These are phyloP conservation scores for Dexiosoma caninum DNA, from an alignment of 2,888 invertebrate species.

Conservation along the genomic window DNA sequence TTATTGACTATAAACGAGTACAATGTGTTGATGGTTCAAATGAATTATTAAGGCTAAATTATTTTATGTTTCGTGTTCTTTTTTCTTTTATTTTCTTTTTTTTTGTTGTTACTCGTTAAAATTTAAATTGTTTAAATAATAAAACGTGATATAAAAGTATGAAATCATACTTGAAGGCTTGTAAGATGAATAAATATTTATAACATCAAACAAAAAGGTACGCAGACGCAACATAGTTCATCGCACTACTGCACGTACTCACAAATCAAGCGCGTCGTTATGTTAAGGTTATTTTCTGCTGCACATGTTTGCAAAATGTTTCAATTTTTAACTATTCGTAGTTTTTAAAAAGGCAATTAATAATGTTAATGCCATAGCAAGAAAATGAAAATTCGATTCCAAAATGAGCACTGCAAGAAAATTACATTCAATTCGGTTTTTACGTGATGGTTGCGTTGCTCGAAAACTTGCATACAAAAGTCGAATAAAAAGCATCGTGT, in stretches of 20 bases:
- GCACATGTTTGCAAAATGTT: too few species aligned
- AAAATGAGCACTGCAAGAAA: too few species aligned
- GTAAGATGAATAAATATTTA: constrained; percentile 21
- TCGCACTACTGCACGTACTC: neutral
- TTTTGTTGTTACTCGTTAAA: constrained; percentile 16
- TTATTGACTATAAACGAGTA: neutral
- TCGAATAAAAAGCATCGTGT: too few species aligned
- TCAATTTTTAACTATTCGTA: too few species aligned
- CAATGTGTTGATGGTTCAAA: constrained; percentile 50
- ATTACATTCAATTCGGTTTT: too few species aligned
- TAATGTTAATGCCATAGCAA: too few species aligned
- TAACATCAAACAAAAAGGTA: constrained; percentile 14
- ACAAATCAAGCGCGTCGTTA: neutral
- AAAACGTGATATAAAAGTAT: constrained; percentile 19
- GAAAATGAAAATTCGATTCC: too few species aligned
- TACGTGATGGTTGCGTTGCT: too few species aligned
- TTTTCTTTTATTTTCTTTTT: too few species aligned
- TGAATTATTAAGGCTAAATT: constrained; percentile 58
- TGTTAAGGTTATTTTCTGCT: neutral
- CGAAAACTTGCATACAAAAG: too few species aligned
- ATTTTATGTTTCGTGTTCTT: constrained; percentile 24
- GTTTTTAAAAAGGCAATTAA: too few species aligned
- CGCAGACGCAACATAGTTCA: constrained; percentile 42
- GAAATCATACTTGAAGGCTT: constrained; percentile 29
- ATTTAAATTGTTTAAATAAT: constrained; percentile 41